Percentiles rank a stretch among this genome's conserved stretches.
Evolutionary conservation across 2,888 invertebrate species (phyloP).

Genomic region (Marasmarcha lunaedactyla): DNA sequence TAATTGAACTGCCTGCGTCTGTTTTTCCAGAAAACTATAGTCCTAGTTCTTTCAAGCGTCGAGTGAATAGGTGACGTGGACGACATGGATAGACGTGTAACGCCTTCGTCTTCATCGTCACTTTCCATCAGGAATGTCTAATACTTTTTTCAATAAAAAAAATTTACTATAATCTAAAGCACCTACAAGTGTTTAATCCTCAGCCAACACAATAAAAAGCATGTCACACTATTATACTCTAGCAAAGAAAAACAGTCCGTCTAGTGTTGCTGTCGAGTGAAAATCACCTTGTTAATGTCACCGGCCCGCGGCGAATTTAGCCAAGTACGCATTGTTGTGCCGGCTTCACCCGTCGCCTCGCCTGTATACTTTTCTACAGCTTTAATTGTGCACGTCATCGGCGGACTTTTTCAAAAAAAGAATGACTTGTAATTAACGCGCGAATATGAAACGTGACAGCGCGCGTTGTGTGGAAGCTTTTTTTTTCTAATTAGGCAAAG

Average conservation of each 20-base stretch:
- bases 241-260: slow-evolving; percentile 40
- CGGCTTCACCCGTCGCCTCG: slow-evolving; percentile 68
- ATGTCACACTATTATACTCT: neutral
- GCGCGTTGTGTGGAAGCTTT: slow-evolving; percentile 63
- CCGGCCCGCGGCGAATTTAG: slow-evolving; percentile 67
- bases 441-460: slow-evolving; percentile 69
- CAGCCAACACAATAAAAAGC: too few species aligned
- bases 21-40: too few species aligned
- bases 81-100: too few species aligned
- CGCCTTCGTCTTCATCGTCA: too few species aligned
- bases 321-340: slow-evolving; percentile 68
- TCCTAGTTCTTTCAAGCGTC: too few species aligned
- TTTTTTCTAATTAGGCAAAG: slow-evolving; percentile 61
- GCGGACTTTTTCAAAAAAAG: slow-evolving; percentile 69
- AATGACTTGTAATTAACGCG: slow-evolving; percentile 71
- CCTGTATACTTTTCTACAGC: slow-evolving; percentile 50
- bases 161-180: too few species aligned
- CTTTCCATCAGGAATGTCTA: too few species aligned
- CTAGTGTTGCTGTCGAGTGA: slow-evolving; percentile 69
- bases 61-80: too few species aligned
- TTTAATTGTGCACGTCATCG: slow-evolving; percentile 70
- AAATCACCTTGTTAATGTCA: slow-evolving; percentile 72
- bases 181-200: too few species aligned
- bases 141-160: too few species aligned
- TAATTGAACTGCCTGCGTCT: too few species aligned